Percentiles rank a stretch among this genome's conserved stretches.
phyloP scores from a whole-genome alignment of 2,113 vertebrate species.

The Corythornis madagascariensis region DNA sequence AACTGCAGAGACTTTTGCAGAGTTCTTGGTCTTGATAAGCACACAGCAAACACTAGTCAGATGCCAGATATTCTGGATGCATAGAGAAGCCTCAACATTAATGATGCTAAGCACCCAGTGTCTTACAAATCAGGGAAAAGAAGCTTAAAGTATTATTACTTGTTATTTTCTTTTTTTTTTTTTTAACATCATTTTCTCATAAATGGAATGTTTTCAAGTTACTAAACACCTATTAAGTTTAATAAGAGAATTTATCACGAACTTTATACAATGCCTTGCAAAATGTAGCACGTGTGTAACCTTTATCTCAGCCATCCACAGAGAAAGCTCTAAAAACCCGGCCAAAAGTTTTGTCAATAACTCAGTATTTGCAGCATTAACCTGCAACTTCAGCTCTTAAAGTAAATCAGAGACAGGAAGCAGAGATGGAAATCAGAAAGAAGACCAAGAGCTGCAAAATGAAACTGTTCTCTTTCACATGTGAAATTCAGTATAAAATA shows the following conservation, averaged over 20 bases:
- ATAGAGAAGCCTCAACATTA: background rate
- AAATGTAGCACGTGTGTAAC: background rate
- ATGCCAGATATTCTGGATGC: background rate
- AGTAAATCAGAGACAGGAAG: constrained; percentile 22
- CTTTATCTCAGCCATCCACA: background rate
- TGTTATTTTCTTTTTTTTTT: background rate
- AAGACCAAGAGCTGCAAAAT: constrained; percentile 33
- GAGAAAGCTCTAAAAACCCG: background rate
- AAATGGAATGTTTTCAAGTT: background rate
- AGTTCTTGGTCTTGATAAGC: background rate
- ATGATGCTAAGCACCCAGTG: background rate
- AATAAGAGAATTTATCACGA: background rate
- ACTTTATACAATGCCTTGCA: background rate
- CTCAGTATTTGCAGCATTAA: background rate
- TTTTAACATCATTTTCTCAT: background rate
- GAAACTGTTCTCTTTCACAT: constrained; percentile 42
- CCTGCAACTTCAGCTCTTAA: background rate
- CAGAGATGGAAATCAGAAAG: constrained; percentile 18
- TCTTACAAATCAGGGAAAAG: background rate
- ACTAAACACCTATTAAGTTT: background rate
- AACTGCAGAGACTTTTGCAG: background rate
- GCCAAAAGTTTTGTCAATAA: background rate
- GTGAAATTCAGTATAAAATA: constrained; percentile 74
- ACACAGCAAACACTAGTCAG: background rate
- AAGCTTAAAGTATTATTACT: background rate